Evolutionary conservation across 2,797 vertebrate genomes (phyloP).

Genomic region (Thamnophis elegans): DNA sequence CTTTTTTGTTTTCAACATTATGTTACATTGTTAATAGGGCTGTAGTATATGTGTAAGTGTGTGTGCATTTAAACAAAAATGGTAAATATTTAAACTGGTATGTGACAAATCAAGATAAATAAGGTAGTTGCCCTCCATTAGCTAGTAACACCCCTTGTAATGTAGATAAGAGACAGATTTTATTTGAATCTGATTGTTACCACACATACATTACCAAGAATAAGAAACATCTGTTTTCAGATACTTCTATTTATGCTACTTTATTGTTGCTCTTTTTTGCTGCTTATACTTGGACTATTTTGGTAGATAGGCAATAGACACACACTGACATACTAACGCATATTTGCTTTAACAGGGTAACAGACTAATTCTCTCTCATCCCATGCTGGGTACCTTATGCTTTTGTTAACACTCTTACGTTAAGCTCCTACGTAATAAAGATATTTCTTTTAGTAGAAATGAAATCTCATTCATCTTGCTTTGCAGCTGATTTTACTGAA

Average conservation of each 20-base stretch:
- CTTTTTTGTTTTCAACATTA: not conserved
- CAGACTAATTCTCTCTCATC: not conserved
- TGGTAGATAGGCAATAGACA: not conserved
- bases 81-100: not conserved
- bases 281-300: not conserved
- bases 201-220: not conserved
- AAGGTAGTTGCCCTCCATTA: not conserved
- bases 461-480: constrained; percentile 52
- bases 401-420: not conserved
- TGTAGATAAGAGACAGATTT: not conserved
- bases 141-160: not conserved
- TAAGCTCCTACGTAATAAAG: not conserved
- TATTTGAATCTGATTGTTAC: not conserved
- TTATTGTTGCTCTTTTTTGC: not conserved
- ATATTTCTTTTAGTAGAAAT: not conserved
- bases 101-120: not conserved
- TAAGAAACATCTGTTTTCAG: not conserved
- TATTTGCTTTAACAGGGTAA: not conserved
- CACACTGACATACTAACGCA: not conserved
- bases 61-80: not conserved
- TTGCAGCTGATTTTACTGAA: not conserved
- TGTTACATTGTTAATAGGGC: not conserved
- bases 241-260: not conserved
- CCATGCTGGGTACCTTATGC: not conserved
- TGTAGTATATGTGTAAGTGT: not conserved